These are phyloP conservation scores for Peromyscus melanophrys DNA, from an alignment of 2,797 vertebrate genomes.

Conservation along the genomic window DNA sequence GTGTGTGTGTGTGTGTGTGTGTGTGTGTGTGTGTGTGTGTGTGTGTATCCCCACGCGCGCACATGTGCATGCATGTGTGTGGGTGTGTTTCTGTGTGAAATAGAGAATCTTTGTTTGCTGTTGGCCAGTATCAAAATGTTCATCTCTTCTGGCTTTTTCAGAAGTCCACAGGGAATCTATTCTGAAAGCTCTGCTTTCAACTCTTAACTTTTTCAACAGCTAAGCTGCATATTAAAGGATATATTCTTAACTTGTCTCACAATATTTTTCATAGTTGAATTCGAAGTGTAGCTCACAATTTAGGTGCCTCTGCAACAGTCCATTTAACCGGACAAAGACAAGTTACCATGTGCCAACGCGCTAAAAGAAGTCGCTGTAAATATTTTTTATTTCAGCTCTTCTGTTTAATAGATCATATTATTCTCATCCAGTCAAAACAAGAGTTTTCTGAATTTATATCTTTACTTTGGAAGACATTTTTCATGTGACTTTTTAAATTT, in stretches of 20 bases:
- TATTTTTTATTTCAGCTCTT: not conserved
- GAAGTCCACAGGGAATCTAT: not conserved
- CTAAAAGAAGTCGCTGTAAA: not conserved
- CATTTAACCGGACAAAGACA: not conserved
- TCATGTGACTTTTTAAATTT: not conserved
- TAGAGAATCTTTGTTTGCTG: not conserved
- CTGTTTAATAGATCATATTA: not conserved
- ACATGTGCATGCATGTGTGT: not conserved
- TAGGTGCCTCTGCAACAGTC: not conserved
- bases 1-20: not conserved
- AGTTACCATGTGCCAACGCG: not conserved
- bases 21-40: not conserved
- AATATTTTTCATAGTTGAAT: conserved; percentile 54
- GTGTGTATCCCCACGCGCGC: not conserved
- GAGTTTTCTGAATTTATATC: not conserved
- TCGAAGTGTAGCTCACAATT: not conserved
- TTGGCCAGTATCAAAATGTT: conserved; percentile 3
- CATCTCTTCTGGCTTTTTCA: not conserved
- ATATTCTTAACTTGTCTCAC: conserved; percentile 2
- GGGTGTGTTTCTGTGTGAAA: not conserved
- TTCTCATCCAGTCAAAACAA: conserved; percentile 1
- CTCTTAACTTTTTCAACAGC: conserved; percentile 3
- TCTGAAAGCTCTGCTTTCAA: conserved; percentile 34
- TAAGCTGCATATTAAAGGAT: not conserved
- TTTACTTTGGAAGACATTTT: not conserved